Percentiles rank a stretch among this genome's conserved stretches.
These are phyloP conservation scores for Heliconius himera DNA, from an alignment of 1,140 invertebrate genomes.

Conservation along the genomic window DNA sequence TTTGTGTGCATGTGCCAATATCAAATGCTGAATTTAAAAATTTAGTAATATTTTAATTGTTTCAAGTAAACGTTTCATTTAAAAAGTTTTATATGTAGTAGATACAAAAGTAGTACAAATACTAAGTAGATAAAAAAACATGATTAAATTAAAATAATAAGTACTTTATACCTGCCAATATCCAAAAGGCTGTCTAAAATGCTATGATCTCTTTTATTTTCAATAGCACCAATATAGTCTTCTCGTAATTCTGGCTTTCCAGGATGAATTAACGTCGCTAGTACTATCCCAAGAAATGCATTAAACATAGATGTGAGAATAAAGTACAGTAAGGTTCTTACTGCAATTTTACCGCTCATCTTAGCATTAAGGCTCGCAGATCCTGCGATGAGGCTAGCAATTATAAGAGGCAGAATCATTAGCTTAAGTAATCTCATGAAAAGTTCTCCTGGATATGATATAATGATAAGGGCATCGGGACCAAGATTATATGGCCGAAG, in stretches of 20 bases:
- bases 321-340: constrained; percentile 90
- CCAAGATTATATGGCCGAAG: constrained; percentile 86
- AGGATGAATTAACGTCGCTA: constrained; percentile 89
- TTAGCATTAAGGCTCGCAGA: constrained; percentile 92
- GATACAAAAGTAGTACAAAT: too few species aligned
- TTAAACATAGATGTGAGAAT: constrained; percentile 91
- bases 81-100: too few species aligned
- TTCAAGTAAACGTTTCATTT: too few species aligned
- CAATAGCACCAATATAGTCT: constrained; percentile 69
- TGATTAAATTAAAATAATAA: not conserved
- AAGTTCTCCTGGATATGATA: constrained; percentile 95
- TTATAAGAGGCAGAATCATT: constrained; percentile 94
- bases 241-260: constrained; percentile 87
- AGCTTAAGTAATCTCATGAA: constrained; percentile 94
- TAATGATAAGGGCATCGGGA: constrained; percentile 88
- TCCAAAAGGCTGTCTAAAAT: constrained; percentile 92
- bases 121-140: too few species aligned
- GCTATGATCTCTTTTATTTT: constrained; percentile 84
- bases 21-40: not conserved
- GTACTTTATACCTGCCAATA: constrained; percentile 86
- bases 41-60: not conserved
- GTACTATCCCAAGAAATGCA: constrained; percentile 88
- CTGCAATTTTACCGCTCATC: constrained; percentile 92
- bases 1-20: too few species aligned
- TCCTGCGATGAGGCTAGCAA: constrained; percentile 94